Conservation (phyloP, 2,888 invertebrate species). For the Proisotoma minuta region DNA sequence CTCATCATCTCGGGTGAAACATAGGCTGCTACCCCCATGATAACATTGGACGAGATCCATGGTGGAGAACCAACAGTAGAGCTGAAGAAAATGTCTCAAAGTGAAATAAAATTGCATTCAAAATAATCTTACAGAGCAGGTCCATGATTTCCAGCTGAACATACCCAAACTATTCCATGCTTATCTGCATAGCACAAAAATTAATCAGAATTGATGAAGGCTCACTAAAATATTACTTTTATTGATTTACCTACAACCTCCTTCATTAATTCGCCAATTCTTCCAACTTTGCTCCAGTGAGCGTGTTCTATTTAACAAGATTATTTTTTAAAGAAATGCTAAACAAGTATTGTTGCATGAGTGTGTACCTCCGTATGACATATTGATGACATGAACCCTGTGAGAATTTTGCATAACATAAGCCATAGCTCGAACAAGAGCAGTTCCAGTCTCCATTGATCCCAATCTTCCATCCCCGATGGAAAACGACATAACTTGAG, state of each 20-base stretch:
- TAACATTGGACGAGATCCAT: constrained; percentile 43
- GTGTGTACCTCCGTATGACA: constrained; percentile 81
- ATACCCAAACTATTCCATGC: constrained; percentile 86
- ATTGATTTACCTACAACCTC: constrained; percentile 83
- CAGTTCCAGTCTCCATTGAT: constrained; percentile 95
- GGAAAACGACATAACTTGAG: constrained; percentile 84
- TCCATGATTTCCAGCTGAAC: constrained; percentile 92
- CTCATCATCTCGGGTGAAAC: constrained; percentile 97
- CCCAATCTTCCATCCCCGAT: constrained; percentile 58
- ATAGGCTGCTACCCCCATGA: constrained; percentile 78
- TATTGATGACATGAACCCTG: constrained; percentile 82
- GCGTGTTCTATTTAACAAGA: constrained; percentile 66
- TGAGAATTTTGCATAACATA: constrained; percentile 63
- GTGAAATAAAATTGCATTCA: not conserved
- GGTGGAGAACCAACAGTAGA: constrained; percentile 75
- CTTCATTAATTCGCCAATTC: constrained; percentile 63
- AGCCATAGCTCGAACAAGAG: constrained; percentile 84
- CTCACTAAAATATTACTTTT: too few species aligned
- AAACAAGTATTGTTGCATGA: too few species aligned
- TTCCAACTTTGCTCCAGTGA: constrained; percentile 87
- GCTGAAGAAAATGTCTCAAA: not conserved
- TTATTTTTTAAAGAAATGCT: not conserved
- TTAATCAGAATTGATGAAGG: too few species aligned
- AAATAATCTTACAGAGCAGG: constrained; percentile 60
- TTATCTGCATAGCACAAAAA: too few species aligned